These are phyloP conservation scores for Cephonodes hylas DNA, from an alignment of 2,888 invertebrate species.

Conservation along the genomic window DNA sequence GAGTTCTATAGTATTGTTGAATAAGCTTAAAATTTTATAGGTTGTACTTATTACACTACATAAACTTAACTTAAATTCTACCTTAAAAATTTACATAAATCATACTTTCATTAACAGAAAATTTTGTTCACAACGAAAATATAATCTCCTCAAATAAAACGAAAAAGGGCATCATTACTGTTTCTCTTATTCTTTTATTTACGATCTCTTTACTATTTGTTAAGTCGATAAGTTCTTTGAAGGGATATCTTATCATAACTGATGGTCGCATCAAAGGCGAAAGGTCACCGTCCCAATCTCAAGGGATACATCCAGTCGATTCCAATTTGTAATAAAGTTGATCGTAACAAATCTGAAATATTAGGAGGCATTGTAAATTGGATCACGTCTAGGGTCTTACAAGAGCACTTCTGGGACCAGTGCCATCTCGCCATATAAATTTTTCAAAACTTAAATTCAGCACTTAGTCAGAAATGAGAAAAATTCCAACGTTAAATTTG, in stretches of 20 bases:
- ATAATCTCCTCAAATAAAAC: not conserved
- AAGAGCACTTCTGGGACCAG: constrained; percentile 48
- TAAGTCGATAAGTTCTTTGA: constrained; percentile 34
- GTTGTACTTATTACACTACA: too few species aligned
- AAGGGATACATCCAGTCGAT: constrained; percentile 57
- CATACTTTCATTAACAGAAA: too few species aligned
- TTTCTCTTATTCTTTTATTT: not conserved
- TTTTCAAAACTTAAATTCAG: not conserved
- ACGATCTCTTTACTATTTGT: constrained; percentile 24
- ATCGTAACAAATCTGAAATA: constrained; percentile 70
- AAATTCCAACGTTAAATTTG: constrained; percentile 19
- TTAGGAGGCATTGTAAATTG: constrained; percentile 65
- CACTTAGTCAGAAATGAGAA: not conserved
- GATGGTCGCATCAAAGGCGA: constrained; percentile 44
- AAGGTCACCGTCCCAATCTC: constrained; percentile 45
- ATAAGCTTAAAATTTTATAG: too few species aligned
- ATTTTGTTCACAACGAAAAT: too few species aligned
- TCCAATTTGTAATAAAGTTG: constrained; percentile 72
- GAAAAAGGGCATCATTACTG: not conserved
- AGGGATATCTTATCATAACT: constrained; percentile 40
- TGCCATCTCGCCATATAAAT: constrained; percentile 17
- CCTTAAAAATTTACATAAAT: too few species aligned
- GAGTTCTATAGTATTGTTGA: too few species aligned
- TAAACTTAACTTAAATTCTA: too few species aligned
- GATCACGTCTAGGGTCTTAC: constrained; percentile 66